Evolutionary conservation across 2,797 vertebrate genomes (phyloP), one percentile per base, ranked within the genome.

Genomic region (Sylvilagus floridanus): DNA sequence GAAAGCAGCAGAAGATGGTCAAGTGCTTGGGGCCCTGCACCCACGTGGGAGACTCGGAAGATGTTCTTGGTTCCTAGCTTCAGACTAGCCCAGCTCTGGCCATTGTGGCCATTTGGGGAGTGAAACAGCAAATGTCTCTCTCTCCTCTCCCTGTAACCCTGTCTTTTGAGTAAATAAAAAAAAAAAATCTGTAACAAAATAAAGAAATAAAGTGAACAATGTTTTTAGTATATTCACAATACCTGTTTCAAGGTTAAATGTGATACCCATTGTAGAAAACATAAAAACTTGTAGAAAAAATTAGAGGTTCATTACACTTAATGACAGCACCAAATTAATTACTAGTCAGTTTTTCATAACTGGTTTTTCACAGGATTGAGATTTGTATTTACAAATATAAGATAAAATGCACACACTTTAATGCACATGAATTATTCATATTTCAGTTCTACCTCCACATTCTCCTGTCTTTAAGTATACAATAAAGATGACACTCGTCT

Each of bases 201-300:
- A 57, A 5, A 57, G 14, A 57, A 57, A 57, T 21, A 57, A 57
- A 57, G 14, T 21, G 19, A 60, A 21, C 12, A 0, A 57, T 57
- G 10, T 35, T 89, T 76, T 82, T 63, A 78, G 42, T 50, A 32
- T 57, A 54, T 17, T 87, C 66, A 78, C 35, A 77, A 28, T 6
- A 22, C 62, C 63, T 82, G 21, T 22, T 77, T 89, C n/a, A 54
- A 91, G 22, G 30, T 68, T 57, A 91, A 82, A 73, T 77, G 32
- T 32, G 72, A 19, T 66, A 47, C 83, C 2, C 83, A 73, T 69
- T 6, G 4, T 5, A 77, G 21, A 94, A 94, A 91, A 66, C 54
- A 66, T 32, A 50, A 93, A 84, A 84, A 94, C 16, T 35, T 77
- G 84, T 42, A 81, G 66, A 75, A 83, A 77, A 92, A 8, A 54